Percentiles rank a stretch among this genome's conserved stretches.
phyloP scores from a whole-genome alignment of 1,140 invertebrate genomes.

The Zaprionus vittiger region DNA sequence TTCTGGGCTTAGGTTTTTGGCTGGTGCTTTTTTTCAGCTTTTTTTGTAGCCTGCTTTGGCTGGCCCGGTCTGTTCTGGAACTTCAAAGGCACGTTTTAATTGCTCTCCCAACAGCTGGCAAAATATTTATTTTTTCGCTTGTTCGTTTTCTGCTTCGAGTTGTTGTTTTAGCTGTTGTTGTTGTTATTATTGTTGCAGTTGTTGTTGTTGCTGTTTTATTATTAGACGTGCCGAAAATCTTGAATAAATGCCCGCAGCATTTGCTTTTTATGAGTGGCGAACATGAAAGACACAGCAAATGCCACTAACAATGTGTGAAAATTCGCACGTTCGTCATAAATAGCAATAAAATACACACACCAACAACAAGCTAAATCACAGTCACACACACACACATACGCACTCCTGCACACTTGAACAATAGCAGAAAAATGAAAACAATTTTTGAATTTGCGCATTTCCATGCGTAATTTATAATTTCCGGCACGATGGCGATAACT shows the following conservation, averaged over 20 bases:
- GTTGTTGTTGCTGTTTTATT: constrained; percentile 42
- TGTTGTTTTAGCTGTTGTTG: constrained; percentile 11
- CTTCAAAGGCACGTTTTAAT: constrained; percentile 73
- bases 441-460: constrained; percentile 43
- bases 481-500: not conserved
- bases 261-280: constrained; percentile 68
- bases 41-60: constrained; percentile 26
- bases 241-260: constrained; percentile 59
- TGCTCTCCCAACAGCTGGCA: constrained; percentile 65
- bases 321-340: constrained; percentile 77
- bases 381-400: not conserved
- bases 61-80: not conserved
- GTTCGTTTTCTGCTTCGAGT: not conserved
- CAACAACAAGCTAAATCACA: not conserved
- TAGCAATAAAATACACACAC: constrained; percentile 63
- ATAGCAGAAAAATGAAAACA: constrained; percentile 36
- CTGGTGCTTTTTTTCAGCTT: not conserved
- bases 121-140: constrained; percentile 46
- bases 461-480: constrained; percentile 59
- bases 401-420: not conserved
- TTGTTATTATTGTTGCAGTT: not conserved
- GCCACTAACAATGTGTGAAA: constrained; percentile 70
- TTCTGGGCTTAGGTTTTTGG: constrained; percentile 31
- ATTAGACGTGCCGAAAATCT: constrained; percentile 74
- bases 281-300: constrained; percentile 49